Percentiles rank a stretch among this genome's conserved stretches.
These are phyloP conservation scores for Nyctibius grandis DNA, from an alignment of 2,797 vertebrate genomes.

Conservation along the genomic window DNA sequence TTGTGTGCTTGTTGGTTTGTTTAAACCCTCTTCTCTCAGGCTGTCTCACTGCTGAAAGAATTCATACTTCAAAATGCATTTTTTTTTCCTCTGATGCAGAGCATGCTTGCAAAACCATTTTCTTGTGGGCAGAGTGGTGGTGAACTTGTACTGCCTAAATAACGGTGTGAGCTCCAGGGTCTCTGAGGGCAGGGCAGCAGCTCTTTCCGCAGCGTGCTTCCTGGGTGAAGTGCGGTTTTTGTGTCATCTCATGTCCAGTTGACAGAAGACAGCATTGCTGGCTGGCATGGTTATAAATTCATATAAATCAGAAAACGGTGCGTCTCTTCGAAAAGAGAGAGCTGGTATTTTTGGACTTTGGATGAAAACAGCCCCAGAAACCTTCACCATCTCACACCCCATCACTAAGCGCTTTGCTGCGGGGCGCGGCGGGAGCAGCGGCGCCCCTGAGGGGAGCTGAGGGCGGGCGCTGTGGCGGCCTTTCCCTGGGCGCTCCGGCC, in stretches of 20 bases:
- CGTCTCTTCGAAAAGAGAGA: too few species aligned
- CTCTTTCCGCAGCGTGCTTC: fast-evolving
- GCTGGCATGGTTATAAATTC: not conserved
- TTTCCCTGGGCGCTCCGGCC: fast-evolving
- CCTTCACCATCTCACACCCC: fast-evolving
- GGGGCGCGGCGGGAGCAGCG: not conserved
- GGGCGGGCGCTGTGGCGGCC: not conserved
- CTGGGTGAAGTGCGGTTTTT: fast-evolving
- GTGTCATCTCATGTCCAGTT: fast-evolving
- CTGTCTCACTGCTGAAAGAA: not conserved
- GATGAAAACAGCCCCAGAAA: not conserved
- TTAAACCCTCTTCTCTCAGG: not conserved
- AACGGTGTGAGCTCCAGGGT: not conserved
- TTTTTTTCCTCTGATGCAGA: not conserved
- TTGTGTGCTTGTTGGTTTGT: not conserved
- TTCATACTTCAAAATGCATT: not conserved
- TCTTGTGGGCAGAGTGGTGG: not conserved
- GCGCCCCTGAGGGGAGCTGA: not conserved
- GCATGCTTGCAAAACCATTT: not conserved
- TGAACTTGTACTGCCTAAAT: not conserved
- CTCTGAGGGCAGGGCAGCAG: not conserved
- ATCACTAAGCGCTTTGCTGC: fast-evolving
- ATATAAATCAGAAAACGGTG: fast-evolving
- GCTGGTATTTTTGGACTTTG: fast-evolving
- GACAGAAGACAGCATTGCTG: not conserved